phyloP scores from a whole-genome alignment of 37 sponge, comb jelly and placozoan species.

The Hexactinellida sp. region DNA sequence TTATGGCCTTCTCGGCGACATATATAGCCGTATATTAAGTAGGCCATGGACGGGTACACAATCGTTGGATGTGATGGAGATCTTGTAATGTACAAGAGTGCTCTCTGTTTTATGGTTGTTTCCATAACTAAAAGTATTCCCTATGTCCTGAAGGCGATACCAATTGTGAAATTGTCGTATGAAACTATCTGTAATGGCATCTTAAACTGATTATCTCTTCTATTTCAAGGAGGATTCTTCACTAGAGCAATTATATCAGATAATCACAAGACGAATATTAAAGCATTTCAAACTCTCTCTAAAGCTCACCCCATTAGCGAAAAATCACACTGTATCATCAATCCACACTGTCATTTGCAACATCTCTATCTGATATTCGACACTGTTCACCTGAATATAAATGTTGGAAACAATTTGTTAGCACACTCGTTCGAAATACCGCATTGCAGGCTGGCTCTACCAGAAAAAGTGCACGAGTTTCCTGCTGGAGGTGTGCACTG shows the following conservation, averaged over 20 bases:
- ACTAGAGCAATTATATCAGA: neutral
- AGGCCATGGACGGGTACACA: too few species aligned
- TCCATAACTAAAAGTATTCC: too few species aligned
- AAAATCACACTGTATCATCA: neutral
- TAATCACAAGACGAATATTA: neutral
- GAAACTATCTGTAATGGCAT: neutral
- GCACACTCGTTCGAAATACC: neutral
- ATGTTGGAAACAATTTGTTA: neutral
- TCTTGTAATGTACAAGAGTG: too few species aligned
- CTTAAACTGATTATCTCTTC: neutral
- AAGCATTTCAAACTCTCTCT: too few species aligned
- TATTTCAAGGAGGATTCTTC: neutral
- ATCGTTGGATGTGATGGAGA: too few species aligned
- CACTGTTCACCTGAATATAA: neutral
- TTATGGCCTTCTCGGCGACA: too few species aligned
- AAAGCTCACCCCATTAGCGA: neutral
- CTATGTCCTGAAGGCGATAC: too few species aligned
- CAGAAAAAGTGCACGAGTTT: neutral
- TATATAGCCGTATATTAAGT: too few species aligned
- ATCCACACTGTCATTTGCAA: neutral
- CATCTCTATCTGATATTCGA: neutral
- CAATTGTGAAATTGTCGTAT: neutral
- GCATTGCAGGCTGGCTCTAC: neutral
- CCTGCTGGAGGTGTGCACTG: neutral
- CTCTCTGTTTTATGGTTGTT: too few species aligned